Evolutionary conservation across 1,140 invertebrate species (phyloP), one percentile per base, ranked within the genome.

Genomic region (Brachystomella parvula): DNA sequence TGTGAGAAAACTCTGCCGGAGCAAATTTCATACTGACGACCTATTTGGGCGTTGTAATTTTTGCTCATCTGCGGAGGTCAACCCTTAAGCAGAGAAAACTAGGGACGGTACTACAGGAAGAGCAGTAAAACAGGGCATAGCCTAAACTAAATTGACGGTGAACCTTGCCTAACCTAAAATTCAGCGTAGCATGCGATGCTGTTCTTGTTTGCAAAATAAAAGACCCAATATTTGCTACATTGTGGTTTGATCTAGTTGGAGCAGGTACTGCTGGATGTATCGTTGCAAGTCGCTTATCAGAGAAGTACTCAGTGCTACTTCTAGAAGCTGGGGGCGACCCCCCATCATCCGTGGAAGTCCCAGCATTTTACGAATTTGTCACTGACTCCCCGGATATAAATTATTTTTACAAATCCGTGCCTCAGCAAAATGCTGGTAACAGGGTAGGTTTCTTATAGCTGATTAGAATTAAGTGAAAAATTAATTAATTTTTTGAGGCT

Each of bases 231-330:
- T 9, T 39, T 39, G 6, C 35, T 9, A 39, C 6, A 6, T 9
- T 39, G 19, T 39, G 35, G 35, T 53, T 53, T 9, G 39, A n/a
- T 26, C 24, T 53, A 53, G 49, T 53, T 53, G 49, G 49, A 26
- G 49, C 49, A 15, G 49, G 49, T 15, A 53, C 49, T 53, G 49
- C 9, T 15, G 49, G 49, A 15, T 53, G 49, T 53, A 26, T 53
- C 24, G 49, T 53, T n/a, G 49, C 49, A 53, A 53, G 49, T 53
- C 15, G 24, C 9, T 53, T 53, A 24, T 53, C 49, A 9, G 49
- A 53, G 24, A 9, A 53, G 3, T 53, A 15, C 24, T 53, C 49
- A 12, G 49, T 53, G 9, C 24, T 53, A 21, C 49, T 53, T n/a
- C 49, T 53, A 6, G 49, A 53, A 53, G 49, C 49, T 15, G 49